These are phyloP conservation scores for Lasioglossum marginatum DNA, from an alignment of 2,888 invertebrate species.

Conservation along the genomic window DNA sequence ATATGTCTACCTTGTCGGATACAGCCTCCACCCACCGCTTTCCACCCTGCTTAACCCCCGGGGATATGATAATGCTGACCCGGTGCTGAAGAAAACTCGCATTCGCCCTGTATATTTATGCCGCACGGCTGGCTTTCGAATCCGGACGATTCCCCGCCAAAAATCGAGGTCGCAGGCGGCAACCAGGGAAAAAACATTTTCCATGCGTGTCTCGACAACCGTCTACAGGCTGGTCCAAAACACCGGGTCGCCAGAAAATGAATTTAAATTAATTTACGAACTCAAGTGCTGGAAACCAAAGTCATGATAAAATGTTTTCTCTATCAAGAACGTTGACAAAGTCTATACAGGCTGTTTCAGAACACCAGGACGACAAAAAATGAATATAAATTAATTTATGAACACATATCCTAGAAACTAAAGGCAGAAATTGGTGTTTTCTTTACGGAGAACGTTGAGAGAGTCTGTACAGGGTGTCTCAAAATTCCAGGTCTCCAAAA, in stretches of 20 bases:
- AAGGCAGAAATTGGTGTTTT: too few species aligned
- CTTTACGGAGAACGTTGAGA: too few species aligned
- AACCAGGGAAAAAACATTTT: neutral
- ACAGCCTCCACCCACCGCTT: constrained; percentile 50
- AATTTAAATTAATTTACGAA: neutral
- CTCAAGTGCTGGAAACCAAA: neutral
- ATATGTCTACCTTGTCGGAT: constrained; percentile 65
- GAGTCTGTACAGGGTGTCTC: neutral
- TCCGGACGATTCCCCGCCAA: neutral
- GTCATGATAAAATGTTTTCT: neutral
- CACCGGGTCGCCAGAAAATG: neutral
- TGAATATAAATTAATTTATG: neutral
- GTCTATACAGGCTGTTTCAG: neutral
- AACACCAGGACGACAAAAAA: neutral
- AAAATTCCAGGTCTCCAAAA: neutral
- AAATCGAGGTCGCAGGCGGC: constrained; percentile 19
- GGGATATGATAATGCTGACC: constrained; percentile 64
- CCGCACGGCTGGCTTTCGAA: constrained; percentile 36
- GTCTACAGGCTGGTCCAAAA: neutral
- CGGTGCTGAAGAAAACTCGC: constrained; percentile 47
- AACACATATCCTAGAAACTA: too few species aligned
- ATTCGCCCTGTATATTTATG: constrained; percentile 53
- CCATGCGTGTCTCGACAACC: neutral
- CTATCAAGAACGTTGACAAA: too few species aligned
- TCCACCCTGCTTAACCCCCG: constrained; percentile 59